Percentiles rank a stretch among this genome's conserved stretches.
phyloP scores from a whole-genome alignment of 2,113 vertebrate species.

The Tretioscincus oriximinensis region DNA sequence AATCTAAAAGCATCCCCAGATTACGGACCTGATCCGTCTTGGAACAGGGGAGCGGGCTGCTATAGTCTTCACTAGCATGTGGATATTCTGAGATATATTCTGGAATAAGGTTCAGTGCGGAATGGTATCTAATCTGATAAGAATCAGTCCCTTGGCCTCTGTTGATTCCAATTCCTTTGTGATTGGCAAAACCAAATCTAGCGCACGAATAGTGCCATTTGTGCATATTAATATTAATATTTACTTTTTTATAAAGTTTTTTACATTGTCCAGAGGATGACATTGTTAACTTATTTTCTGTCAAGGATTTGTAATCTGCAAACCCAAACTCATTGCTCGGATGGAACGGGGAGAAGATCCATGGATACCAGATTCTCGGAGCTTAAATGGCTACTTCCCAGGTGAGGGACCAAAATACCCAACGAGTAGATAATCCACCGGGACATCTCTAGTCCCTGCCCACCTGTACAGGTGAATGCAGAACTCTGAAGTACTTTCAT shows the following conservation, averaged over 20 bases:
- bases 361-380: slow-evolving; percentile 36
- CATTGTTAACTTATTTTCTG: not conserved
- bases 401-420: slow-evolving; percentile 30
- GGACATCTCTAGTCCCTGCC: not conserved
- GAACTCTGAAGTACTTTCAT: not conserved
- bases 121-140: too few relatives aligned
- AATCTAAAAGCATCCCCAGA: too few relatives aligned
- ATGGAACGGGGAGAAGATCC: slow-evolving; percentile 37
- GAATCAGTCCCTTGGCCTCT: too few relatives aligned
- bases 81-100: too few relatives aligned
- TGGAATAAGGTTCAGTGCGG: too few relatives aligned
- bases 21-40: too few relatives aligned
- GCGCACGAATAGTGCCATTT: too few relatives aligned
- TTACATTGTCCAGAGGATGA: not conserved
- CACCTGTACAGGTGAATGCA: not conserved
- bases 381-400: slow-evolving; percentile 10
- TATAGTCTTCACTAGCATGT: too few relatives aligned
- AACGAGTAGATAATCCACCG: not conserved
- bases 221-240: too few relatives aligned
- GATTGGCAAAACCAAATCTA: too few relatives aligned
- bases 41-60: too few relatives aligned
- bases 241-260: not conserved
- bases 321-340: slow-evolving; percentile 30
- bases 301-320: slow-evolving; percentile 38
- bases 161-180: too few relatives aligned